Percentiles rank a stretch among this genome's conserved stretches.
Conservation (phyloP, 2,888 invertebrate genomes). For the Apamea epomidion region DNA sequence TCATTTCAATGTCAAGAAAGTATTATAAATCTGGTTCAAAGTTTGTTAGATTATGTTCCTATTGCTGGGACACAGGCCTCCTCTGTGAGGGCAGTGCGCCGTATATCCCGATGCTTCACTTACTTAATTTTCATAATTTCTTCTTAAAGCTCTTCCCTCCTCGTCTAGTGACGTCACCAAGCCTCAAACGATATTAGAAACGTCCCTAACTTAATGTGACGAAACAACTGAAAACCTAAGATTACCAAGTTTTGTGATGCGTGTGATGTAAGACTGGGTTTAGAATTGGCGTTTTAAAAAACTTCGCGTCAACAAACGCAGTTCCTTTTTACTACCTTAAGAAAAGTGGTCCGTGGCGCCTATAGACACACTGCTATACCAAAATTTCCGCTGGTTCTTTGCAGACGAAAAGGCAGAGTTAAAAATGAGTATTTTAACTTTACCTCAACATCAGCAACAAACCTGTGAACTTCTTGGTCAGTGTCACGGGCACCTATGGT, state of each 20-base stretch:
- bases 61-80: not conserved
- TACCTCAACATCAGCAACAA: too few species aligned
- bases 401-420: too few species aligned
- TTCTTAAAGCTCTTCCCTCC: not conserved
- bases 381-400: too few species aligned
- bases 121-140: not conserved
- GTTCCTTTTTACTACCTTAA: too few species aligned
- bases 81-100: not conserved
- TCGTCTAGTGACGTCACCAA: conserved; percentile 10
- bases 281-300: too few species aligned
- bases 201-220: conserved; percentile 26
- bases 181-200: conserved; percentile 1
- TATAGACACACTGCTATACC: too few species aligned
- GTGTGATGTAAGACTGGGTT: not conserved
- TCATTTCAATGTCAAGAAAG: conserved; percentile 18
- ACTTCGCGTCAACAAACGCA: not conserved
- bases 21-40: conserved; percentile 15
- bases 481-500: too few species aligned
- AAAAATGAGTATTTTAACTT: too few species aligned
- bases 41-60: not conserved
- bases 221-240: conserved; percentile 1
- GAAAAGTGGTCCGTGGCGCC: too few species aligned
- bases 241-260: conserved; percentile 31
- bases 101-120: not conserved
- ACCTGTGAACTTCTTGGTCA: too few species aligned